Evolutionary conservation across 1,140 invertebrate species (phyloP).

Genomic region (Drosophila teissieri): DNA sequence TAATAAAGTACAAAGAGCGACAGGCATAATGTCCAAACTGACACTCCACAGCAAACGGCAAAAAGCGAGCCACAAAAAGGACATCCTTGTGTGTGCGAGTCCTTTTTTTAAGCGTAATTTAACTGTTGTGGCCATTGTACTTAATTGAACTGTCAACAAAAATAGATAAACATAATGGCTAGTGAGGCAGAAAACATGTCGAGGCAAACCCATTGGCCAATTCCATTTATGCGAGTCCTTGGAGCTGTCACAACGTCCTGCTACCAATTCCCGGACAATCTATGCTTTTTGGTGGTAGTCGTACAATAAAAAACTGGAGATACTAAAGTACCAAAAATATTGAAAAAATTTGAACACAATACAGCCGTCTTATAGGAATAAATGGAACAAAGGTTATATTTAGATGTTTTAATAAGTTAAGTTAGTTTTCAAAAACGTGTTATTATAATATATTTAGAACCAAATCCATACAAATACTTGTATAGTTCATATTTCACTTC

Average conservation of each 20-base stretch:
- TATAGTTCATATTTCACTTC: too few species aligned
- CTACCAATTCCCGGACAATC: background rate
- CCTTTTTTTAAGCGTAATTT: constrained; percentile 77
- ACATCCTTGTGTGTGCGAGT: constrained; percentile 30
- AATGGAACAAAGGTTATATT: too few species aligned
- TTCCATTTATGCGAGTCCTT: constrained; percentile 11
- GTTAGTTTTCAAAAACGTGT: too few species aligned
- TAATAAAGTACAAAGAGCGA: constrained; percentile 79
- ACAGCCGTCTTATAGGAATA: too few species aligned
- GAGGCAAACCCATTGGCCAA: constrained; percentile 11
- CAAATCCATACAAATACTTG: too few species aligned
- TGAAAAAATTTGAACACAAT: background rate
- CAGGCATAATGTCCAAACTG: constrained; percentile 74
- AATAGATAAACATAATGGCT: constrained; percentile 74
- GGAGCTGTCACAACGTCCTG: constrained; percentile 3
- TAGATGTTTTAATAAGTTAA: too few species aligned
- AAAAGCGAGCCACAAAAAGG: constrained; percentile 36
- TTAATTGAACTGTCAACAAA: constrained; percentile 80
- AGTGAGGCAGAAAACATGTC: constrained; percentile 28
- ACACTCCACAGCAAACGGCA: constrained; percentile 47
- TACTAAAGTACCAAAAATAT: background rate
- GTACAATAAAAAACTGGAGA: background rate
- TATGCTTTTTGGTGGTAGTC: background rate
- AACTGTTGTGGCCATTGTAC: constrained; percentile 76
- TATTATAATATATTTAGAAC: too few species aligned